Percentiles rank a stretch among this genome's conserved stretches.
phyloP scores from a whole-genome alignment of 2,113 vertebrate species.

The Trogon surrucura region DNA sequence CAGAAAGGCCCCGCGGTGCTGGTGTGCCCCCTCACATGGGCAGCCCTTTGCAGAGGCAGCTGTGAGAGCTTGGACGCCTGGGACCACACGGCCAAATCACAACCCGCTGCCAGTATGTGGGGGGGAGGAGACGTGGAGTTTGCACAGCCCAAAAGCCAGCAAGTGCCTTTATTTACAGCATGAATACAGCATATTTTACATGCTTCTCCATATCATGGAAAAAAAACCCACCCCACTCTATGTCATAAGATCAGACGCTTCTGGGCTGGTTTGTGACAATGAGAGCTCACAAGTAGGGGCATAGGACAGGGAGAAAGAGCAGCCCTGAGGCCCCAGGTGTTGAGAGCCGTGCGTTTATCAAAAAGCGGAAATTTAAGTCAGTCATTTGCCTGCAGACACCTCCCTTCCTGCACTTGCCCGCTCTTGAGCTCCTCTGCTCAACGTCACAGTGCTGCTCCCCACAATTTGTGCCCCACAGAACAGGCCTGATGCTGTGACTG shows the following conservation, averaged over 20 bases:
- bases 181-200: not conserved
- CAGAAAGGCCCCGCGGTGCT: not conserved
- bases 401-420: constrained; percentile 3
- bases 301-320: not conserved
- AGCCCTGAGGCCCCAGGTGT: not conserved
- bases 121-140: not conserved
- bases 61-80: not conserved
- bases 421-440: not conserved
- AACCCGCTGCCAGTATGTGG: not conserved
- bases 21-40: rapidly evolving
- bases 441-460: not conserved
- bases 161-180: constrained; percentile 48
- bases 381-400: not conserved
- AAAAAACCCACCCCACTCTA: not conserved
- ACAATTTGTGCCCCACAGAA: not conserved
- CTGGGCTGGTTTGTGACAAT: not conserved
- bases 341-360: not conserved
- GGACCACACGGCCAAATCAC: not conserved
- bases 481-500: not conserved
- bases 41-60: not conserved
- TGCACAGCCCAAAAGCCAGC: not conserved
- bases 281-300: not conserved
- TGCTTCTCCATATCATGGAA: not conserved
- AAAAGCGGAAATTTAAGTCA: not conserved
- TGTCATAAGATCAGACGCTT: not conserved